Percentiles rank a stretch among this genome's conserved stretches.
Conservation (phyloP, 64 coral and sea anemone species). For the Stichodactyla helianthus region DNA sequence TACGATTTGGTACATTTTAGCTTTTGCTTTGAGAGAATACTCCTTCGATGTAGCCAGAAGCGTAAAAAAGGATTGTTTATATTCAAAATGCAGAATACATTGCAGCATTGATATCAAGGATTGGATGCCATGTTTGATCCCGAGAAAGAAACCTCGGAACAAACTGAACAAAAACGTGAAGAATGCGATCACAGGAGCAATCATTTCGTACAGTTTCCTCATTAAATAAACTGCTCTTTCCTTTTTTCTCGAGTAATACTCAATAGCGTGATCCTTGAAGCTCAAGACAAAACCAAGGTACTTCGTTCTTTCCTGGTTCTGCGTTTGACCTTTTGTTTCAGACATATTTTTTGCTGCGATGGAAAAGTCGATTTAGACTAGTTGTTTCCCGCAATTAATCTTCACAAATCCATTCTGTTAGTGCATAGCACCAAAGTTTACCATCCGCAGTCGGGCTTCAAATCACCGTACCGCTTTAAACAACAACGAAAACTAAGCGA, state of each 20-base stretch:
- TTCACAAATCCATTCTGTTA: background rate
- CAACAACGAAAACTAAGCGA: background rate
- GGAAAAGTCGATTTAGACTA: background rate
- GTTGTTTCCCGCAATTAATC: background rate
- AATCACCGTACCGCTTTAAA: background rate
- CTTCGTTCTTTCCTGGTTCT: background rate
- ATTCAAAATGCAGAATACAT: background rate
- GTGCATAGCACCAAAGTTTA: background rate
- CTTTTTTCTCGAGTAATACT: background rate
- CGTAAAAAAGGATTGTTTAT: background rate
- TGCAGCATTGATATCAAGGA: background rate
- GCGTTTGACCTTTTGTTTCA: background rate
- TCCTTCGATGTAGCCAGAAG: background rate
- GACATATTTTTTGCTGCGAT: background rate
- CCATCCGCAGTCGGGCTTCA: background rate
- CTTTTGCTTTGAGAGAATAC: background rate
- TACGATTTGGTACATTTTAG: background rate
- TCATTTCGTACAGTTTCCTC: background rate
- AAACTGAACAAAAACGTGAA: slow-evolving; percentile 1
- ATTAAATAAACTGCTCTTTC: background rate
- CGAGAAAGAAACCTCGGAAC: background rate
- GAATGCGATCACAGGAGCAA: background rate
- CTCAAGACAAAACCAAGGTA: background rate
- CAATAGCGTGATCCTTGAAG: background rate
- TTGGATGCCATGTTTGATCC: background rate